Base-by-base conservation (phyloP, 2,797 vertebrate genomes). In the Peromyscus aztecus region DNA sequence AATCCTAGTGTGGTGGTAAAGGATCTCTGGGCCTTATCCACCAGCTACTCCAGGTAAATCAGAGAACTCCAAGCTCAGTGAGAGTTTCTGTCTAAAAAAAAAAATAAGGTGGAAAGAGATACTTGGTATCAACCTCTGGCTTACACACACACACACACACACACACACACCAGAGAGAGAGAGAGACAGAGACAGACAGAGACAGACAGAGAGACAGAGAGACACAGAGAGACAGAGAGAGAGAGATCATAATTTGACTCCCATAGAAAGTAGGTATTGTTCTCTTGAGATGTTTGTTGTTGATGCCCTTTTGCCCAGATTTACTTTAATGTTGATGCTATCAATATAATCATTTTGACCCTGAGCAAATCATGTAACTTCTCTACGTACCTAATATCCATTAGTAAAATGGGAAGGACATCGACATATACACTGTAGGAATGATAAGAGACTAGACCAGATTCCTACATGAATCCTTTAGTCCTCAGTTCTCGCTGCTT, bases 241-340 rank as follows among this genome's bases (percentile, higher is more conserved):
- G 21, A 16, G 80, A 40, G n/a, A 12, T 21, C 12, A 49, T 37
- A 67, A 37, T 65, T 77, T 89, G 29, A 76, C 29, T 76, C 19
- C 29, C 46, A 46, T 34, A 89, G 65, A 87, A 90, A 91, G 8
- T 34, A 89, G 31, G 21, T 2, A 37, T 4, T 46, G 16, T 19
- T 57, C 40, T 67, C 27, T 96, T 67, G 75, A 91, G 55, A 92
- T 6, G 11, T 81, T 90, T 89, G 27, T n/a, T 90, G 88, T 80
- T 89, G 75, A 29, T 83, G 19, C 13, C 31, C 78, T 27, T 65
- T 69, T 75, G 4, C 78, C 93, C 24, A 84, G 2, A 13, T 82
- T 92, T 29, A 57, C 9, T 89, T 96, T 83, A n/a, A 76, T 0
- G 3, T 87, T 40, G 40, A 40, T 78, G 23, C 16, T 82, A 67